Base-by-base conservation (phyloP, 23 tunicate species). In the Trididemnum clinides region DNA sequence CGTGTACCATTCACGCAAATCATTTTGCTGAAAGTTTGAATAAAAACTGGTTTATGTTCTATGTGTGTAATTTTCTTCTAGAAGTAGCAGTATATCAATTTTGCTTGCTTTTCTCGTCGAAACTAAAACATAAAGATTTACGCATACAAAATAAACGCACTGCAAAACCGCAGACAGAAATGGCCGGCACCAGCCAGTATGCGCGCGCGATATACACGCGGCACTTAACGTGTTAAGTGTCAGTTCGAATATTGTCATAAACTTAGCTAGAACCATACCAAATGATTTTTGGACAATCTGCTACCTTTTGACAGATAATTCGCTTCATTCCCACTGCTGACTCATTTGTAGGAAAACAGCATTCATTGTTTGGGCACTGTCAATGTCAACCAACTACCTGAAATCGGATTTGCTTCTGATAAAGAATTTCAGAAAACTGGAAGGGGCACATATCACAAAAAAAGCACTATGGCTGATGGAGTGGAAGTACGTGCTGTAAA, bases 21-120 rank as follows among this genome's bases (percentile, higher is more conserved):
- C 69, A 62, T 62, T 62, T 62, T 62, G 69, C 69, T 62, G 69
- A 62, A 62, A 62, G 69, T 62, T 62, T 62, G 69, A 62, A 21
- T 62, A 62, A 62, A 21, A 62, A 62, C 69, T 62, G 27, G 22
- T 62, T 12, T 12, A 62, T 62, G 69, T 62, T 18, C 26, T 62
- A 62, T 62, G 69, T 62, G 69, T 62, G 69, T 62, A 62, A 18
- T 21, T 62, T 62, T 62, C n/a, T 62, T 62, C 27, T 62, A 62
- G 69, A 62, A 62, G 21, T 62, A 62, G 27, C 69, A 62, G 27
- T 21, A 21, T 21, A 62, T 62, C 22, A 21, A 21, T 62, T 62
- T 62, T 62, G 69, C 69, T 62, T 62, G 69, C 26, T 62, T 62
- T 62, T n/a, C n/a, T n/a, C n/a, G n/a, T n/a, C n/a, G n/a, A n/a